Evolutionary conservation across 2,797 vertebrate species (phyloP), one percentile per base, ranked within the genome.

Genomic region (Bothrops alternatus): DNA sequence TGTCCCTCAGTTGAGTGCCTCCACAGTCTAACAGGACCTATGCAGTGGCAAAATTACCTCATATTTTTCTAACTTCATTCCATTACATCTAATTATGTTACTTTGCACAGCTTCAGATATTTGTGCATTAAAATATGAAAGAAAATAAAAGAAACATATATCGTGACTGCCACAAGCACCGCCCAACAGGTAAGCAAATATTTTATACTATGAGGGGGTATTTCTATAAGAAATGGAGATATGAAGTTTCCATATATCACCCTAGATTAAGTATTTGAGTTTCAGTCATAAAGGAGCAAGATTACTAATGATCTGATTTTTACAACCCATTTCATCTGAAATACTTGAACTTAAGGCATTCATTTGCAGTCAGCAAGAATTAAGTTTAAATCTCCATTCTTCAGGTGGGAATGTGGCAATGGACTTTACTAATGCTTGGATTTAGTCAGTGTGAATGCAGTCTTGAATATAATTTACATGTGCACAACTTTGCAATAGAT

Each of bases 1-100:
- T 92, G 92, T 90, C 28, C 86, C 78, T 95, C 89, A 90, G 90
- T 90, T 96, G 96, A 96, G 58, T 8, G 63, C 78, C 90, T 93
- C 65, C 85, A 42, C 87, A 91, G 55, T 16, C 60, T 94, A 95
- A 95, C 37, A 91, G 91, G 92, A 89, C 28, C 92, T 91, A 85
- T 4, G 20, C 23, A 58, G 60, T n/a, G 4, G 18, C 78, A 94
- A 47, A 2, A 86, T 95, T 88, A 89, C 93, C 60, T 73, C 53
- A 37, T 58, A 25, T 25, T 93, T 89, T 90, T 13, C 69, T 78
- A 23, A 4, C 73, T 92, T 93, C 90, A 89, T 53, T 65, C 12
- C 55, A 85, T 92, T 85, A 85, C 20, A 88, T 87, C 87, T 42
- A 42, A 0, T 25, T 93, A 55, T 0, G 2, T 86, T 26, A 25